These are phyloP conservation scores for Rhagologus leucostigma DNA, from an alignment of 2,113 vertebrate species.

Conservation along the genomic window DNA sequence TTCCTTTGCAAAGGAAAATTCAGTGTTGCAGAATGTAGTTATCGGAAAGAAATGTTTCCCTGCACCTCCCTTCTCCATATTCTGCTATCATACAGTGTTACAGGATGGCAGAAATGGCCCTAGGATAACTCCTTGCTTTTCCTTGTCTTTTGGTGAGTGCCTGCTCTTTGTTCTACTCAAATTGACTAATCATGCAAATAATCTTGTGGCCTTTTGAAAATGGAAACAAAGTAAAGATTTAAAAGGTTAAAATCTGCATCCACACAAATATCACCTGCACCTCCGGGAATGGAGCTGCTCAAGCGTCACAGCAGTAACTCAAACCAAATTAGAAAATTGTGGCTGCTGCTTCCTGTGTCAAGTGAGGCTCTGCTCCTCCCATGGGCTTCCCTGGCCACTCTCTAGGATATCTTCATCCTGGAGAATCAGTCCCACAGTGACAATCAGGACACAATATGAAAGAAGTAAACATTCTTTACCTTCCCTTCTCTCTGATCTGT, in stretches of 20 bases:
- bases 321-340: background rate
- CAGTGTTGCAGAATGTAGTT: background rate
- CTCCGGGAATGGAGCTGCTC: background rate
- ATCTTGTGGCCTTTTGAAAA: slow-evolving; percentile 61
- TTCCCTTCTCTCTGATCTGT: background rate
- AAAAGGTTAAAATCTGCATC: slow-evolving; percentile 68
- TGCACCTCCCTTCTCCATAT: background rate
- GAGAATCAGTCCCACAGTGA: background rate
- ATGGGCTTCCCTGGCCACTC: background rate
- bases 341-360: background rate
- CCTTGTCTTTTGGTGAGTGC: background rate
- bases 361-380: background rate
- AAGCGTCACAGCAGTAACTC: background rate
- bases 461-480: background rate
- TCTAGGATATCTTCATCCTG: background rate
- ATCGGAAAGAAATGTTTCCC: background rate
- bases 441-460: background rate
- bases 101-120: background rate
- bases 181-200: slow-evolving; percentile 51
- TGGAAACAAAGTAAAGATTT: slow-evolving; percentile 56
- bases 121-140: background rate
- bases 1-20: slow-evolving; percentile 5
- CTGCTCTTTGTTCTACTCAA: slow-evolving; percentile 30
- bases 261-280: slow-evolving; percentile 42
- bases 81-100: background rate